Percentiles rank a stretch among this genome's conserved stretches.
These are phyloP conservation scores for Epinephelus moara DNA, from an alignment of 2,113 vertebrate species.

Conservation along the genomic window DNA sequence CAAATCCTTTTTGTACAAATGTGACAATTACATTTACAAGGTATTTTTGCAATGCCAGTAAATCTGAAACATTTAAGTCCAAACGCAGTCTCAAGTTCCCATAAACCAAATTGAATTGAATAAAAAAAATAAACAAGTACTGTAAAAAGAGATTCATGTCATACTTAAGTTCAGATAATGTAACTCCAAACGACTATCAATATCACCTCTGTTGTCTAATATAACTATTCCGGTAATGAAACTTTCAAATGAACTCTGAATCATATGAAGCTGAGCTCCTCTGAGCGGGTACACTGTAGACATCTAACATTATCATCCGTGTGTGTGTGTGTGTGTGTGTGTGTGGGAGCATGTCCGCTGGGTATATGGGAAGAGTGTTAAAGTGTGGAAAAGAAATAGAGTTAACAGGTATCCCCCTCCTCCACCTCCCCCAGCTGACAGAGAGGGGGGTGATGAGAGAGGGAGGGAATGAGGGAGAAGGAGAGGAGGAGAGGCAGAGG, in stretches of 20 bases:
- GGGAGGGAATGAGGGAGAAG: conserved; percentile 41
- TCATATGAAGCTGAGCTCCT: conserved; percentile 9
- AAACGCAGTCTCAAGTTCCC: too few species aligned
- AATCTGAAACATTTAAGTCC: too few species aligned
- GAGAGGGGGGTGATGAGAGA: conserved; percentile 28
- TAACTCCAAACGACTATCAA: too few species aligned
- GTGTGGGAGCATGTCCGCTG: conserved; percentile 48
- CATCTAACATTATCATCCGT: conserved; percentile 5
- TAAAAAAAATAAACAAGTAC: too few species aligned
- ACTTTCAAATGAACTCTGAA: not conserved
- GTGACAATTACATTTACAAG: not conserved
- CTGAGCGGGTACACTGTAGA: not conserved
- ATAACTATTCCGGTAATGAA: too few species aligned
- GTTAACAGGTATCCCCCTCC: conserved; percentile 74
- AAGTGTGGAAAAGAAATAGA: conserved; percentile 74
- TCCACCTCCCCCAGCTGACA: conserved; percentile 24
- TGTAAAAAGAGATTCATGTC: too few species aligned
- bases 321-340: conserved; percentile 30
- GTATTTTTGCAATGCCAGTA: not conserved
- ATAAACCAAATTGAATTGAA: too few species aligned
- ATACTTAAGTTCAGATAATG: too few species aligned
- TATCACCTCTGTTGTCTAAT: too few species aligned
- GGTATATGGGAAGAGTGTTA: conserved; percentile 57
- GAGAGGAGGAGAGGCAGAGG: conserved; percentile 47
- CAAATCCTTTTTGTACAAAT: not conserved